Percentiles rank a stretch among this genome's conserved stretches.
Conservation (phyloP, 2,113 vertebrate genomes). For the Corythornis cristatus region DNA sequence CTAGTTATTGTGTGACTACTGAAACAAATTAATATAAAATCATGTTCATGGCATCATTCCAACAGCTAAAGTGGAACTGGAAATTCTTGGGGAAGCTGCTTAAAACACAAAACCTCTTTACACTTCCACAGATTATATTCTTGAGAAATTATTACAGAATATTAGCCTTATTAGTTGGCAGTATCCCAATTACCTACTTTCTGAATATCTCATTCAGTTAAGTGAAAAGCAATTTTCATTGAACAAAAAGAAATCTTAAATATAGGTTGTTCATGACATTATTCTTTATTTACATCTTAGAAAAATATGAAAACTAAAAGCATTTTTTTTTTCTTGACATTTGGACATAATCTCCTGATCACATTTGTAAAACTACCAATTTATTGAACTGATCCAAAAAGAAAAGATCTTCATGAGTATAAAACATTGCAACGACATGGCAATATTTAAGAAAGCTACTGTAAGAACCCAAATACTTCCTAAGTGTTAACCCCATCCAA, state of each 20-base stretch:
- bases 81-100: neutral
- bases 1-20: neutral
- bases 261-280: neutral
- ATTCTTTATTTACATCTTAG: neutral
- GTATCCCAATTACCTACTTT: neutral
- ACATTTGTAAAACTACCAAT: neutral
- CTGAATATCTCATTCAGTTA: neutral
- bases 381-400: neutral
- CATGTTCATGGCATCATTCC: neutral
- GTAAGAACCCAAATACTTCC: neutral
- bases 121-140: neutral
- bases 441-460: neutral
- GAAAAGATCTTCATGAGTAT: neutral
- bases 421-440: neutral
- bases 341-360: neutral
- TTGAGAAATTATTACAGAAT: neutral
- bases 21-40: neutral
- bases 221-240: neutral
- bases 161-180: neutral
- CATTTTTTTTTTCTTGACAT: neutral
- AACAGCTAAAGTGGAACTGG: neutral
- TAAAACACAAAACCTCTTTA: conserved; percentile 8
- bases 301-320: neutral
- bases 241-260: neutral
- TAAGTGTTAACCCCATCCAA: neutral